Percentiles rank a stretch among this genome's conserved stretches.
Evolutionary conservation across 2,797 vertebrate genomes (phyloP).

Genomic region (Brachymystax lenok): DNA sequence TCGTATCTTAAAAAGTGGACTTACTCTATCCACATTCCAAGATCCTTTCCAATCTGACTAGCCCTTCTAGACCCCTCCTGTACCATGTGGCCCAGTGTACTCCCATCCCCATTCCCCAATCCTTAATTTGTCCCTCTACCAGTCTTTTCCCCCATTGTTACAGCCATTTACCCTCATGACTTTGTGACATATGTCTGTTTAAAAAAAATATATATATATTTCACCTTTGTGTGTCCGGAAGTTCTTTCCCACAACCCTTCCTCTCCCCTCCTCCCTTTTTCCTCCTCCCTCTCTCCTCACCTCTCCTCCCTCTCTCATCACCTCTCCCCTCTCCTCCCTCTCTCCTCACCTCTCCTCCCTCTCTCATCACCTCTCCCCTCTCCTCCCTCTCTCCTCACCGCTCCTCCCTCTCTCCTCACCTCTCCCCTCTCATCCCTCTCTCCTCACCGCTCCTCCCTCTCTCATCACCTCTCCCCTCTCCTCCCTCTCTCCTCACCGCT

Average conservation of each 20-base stretch:
- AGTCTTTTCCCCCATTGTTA: conserved; percentile 13
- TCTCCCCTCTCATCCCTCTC: too few relatives aligned
- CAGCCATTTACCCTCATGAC: conserved; percentile 22
- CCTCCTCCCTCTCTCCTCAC: not conserved
- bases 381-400: not conserved
- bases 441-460: too few relatives aligned
- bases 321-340: not conserved
- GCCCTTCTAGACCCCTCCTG: not conserved
- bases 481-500: not conserved
- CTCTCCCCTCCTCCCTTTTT: too few relatives aligned
- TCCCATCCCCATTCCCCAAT: too few relatives aligned
- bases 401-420: not conserved
- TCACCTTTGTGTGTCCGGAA: not conserved
- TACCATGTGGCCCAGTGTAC: not conserved
- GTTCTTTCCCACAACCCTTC: not conserved
- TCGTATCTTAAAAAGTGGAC: not conserved
- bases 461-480: too few relatives aligned
- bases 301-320: conserved; percentile 22
- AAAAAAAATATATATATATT: too few relatives aligned
- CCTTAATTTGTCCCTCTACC: not conserved
- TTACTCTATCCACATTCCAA: not conserved
- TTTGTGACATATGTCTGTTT: not conserved
- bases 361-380: too few relatives aligned
- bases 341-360: too few relatives aligned
- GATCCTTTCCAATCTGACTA: not conserved